Evolutionary conservation across 2,888 invertebrate genomes (phyloP).

Genomic region (Baccha elongata): DNA sequence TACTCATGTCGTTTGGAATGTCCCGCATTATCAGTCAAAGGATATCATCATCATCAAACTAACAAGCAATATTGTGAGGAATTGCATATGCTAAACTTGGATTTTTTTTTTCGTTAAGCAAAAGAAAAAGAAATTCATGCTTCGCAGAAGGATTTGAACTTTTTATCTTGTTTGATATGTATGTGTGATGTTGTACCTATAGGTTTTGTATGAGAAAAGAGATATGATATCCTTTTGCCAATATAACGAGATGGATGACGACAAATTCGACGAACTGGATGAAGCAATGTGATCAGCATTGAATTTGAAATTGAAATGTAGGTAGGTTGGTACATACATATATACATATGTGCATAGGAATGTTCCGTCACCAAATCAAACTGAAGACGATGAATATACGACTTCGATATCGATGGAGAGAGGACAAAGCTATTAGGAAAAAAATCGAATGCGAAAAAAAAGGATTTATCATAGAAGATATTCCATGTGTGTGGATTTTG

Average conservation of each 20-base stretch:
- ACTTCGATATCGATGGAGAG: conserved; percentile 16
- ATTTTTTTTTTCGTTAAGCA: conserved; percentile 29
- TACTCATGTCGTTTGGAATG: conserved; percentile 53
- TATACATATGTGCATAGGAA: too few species aligned
- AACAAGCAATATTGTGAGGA: conserved; percentile 43
- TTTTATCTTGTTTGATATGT: conserved; percentile 26
- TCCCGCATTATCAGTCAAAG: conserved; percentile 70
- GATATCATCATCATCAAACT: conserved; percentile 62
- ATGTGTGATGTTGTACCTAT: conserved; percentile 25
- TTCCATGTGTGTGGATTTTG: conserved; percentile 58
- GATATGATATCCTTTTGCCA: conserved; percentile 66
- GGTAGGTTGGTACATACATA: too few species aligned
- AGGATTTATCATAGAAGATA: conserved; percentile 68
- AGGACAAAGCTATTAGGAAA: conserved; percentile 24
- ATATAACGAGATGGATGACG: conserved; percentile 17
- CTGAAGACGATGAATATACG: conserved; percentile 48
- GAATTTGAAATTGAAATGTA: conserved; percentile 71
- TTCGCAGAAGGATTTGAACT: conserved; percentile 58
- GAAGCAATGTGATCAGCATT: conserved; percentile 66
- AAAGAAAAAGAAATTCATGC: conserved; percentile 30
- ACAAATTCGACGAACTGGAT: conserved; percentile 16
- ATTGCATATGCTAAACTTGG: conserved; percentile 25
- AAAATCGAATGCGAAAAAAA: conserved; percentile 38
- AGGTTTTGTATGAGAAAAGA: conserved; percentile 20
- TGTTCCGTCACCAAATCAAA: conserved; percentile 68